Conservation (phyloP, 2,113 vertebrate genomes). For the Limanda limanda region DNA sequence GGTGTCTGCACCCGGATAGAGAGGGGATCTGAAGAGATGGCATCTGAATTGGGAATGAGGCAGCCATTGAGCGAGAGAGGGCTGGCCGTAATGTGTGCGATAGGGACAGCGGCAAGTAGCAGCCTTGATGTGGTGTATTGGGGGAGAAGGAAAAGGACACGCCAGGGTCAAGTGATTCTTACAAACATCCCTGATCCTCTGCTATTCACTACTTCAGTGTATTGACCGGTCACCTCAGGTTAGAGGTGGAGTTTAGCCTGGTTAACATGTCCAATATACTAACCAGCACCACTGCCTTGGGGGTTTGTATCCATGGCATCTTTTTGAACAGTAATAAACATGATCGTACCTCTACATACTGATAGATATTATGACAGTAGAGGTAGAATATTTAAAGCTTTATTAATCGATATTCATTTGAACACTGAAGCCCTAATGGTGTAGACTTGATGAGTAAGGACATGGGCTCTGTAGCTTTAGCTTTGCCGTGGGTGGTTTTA, state of each 20-base stretch:
- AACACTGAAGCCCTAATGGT: not conserved
- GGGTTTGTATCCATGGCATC: not conserved
- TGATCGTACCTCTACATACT: not conserved
- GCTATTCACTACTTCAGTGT: slow-evolving; percentile 16
- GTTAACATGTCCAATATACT: slow-evolving; percentile 15
- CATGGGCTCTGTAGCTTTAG: not conserved
- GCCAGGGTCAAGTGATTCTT: slow-evolving; percentile 49
- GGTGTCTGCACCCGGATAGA: slow-evolving; percentile 75
- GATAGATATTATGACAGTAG: not conserved
- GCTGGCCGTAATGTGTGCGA: slow-evolving; percentile 60
- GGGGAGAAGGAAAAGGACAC: slow-evolving; percentile 25
- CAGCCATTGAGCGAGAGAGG: slow-evolving; percentile 28
- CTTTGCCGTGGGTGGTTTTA: not conserved
- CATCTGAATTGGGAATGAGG: slow-evolving; percentile 60
- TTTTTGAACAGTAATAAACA: not conserved
- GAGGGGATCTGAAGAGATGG: slow-evolving; percentile 67
- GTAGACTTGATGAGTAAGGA: not conserved
- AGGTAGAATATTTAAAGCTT: not conserved
- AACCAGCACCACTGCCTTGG: slow-evolving; percentile 10
- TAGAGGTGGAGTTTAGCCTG: slow-evolving; percentile 10
- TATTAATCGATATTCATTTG: not conserved
- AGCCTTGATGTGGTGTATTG: slow-evolving; percentile 22
- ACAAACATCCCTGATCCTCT: slow-evolving; percentile 27
- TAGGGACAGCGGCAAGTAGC: slow-evolving; percentile 26
- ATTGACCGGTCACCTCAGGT: slow-evolving; percentile 35